A percentile compares a stretch with the other conserved stretches of the same genome.
Evolutionary conservation across 2,888 invertebrate genomes (phyloP).

Genomic region (Sacculina carcini): DNA sequence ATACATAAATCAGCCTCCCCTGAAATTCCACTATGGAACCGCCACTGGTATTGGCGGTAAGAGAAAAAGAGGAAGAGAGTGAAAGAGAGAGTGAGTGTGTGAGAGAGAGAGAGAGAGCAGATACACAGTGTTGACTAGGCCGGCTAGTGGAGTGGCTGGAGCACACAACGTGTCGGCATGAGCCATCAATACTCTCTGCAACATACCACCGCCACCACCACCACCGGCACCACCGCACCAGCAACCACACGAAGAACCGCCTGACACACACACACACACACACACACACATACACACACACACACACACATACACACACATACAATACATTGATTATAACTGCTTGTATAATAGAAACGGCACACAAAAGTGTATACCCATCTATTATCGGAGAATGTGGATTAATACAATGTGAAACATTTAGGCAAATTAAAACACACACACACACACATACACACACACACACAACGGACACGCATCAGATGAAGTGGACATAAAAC

Average conservation of each 20-base stretch:
- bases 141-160: constrained; percentile 82
- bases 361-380: not conserved
- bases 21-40: not conserved
- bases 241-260: not conserved
- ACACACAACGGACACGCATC: no score
- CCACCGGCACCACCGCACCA: constrained; percentile 6
- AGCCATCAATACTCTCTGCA: constrained; percentile 77
- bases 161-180: constrained; percentile 91
- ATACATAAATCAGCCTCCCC: no score
- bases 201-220: constrained; percentile 38
- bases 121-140: constrained; percentile 40
- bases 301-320: not conserved
- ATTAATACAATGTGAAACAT: no score
- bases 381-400: no score
- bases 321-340: not conserved
- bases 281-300: not conserved
- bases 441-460: no score
- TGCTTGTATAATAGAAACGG: not conserved
- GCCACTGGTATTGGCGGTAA: not conserved
- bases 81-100: not conserved
- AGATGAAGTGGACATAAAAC: no score
- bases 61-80: not conserved
- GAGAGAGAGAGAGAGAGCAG: constrained; percentile 31
- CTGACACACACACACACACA: constrained; percentile 3
- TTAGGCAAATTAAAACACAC: no score